These are phyloP conservation scores for Orthochromis indermauri DNA, from an alignment of 2,113 vertebrate genomes.

Conservation along the genomic window DNA sequence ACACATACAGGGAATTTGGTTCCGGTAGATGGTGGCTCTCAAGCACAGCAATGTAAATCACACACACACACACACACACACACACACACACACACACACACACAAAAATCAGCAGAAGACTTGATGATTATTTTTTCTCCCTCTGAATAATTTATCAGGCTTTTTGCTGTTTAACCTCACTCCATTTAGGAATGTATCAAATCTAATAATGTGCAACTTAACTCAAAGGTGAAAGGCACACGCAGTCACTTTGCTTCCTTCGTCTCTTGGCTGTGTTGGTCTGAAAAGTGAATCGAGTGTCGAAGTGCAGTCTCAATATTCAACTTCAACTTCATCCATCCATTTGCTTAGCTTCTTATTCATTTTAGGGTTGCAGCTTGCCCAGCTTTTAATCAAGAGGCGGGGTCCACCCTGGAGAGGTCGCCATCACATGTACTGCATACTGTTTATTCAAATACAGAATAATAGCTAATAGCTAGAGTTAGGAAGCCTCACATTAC, in stretches of 20 bases:
- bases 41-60: no score
- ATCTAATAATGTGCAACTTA: not conserved
- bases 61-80: no score
- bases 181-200: not conserved
- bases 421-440: no score
- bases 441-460: no score
- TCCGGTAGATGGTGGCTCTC: no score
- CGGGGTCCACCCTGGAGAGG: not conserved
- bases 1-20: no score
- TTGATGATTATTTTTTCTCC: not conserved
- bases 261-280: not conserved
- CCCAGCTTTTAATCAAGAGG: not conserved
- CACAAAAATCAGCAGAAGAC: not conserved
- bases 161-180: not conserved
- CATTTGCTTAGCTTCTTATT: not conserved
- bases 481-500: no score
- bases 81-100: no score
- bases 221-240: not conserved
- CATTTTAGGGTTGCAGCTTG: not conserved
- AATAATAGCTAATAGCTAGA: no score
- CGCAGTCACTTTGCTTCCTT: not conserved
- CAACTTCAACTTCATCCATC: not conserved
- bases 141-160: not conserved
- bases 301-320: not conserved
- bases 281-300: not conserved